A percentile compares a stretch with the other conserved stretches of the same genome.
Conservation (phyloP, 2,888 invertebrate genomes). For the Auanema freiburgensis region DNA sequence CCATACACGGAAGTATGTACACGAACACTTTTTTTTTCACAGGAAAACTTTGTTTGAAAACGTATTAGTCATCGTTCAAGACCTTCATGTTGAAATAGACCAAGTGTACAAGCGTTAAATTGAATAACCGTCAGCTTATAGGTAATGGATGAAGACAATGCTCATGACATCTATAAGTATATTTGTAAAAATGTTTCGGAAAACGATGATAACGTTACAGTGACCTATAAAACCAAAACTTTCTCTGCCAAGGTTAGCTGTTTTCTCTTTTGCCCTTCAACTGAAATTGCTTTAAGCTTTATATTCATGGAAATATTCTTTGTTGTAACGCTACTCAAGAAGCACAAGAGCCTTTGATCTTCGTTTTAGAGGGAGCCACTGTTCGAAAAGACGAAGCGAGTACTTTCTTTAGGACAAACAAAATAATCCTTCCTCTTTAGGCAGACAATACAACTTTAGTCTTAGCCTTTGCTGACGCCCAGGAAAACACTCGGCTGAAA, state of each 20-base stretch:
- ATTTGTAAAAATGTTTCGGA: constrained; percentile 9
- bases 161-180: constrained; percentile 58
- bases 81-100: too few species aligned
- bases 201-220: constrained; percentile 8
- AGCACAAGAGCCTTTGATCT: constrained; percentile 51
- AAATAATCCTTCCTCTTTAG: not conserved
- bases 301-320: constrained; percentile 38
- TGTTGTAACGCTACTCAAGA: constrained; percentile 31
- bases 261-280: not conserved
- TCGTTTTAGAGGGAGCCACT: constrained; percentile 50
- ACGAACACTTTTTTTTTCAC: too few species aligned
- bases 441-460: too few species aligned
- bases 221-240: constrained; percentile 25
- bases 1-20: too few species aligned
- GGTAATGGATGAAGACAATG: constrained; percentile 63
- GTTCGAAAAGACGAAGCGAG: constrained; percentile 31
- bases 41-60: too few species aligned
- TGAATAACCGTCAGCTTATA: not conserved
- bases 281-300: constrained; percentile 19
- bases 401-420: not conserved
- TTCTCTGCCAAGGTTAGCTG: constrained; percentile 32
- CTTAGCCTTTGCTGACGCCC: constrained; percentile 15
- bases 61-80: too few species aligned
- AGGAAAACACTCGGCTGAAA: constrained; percentile 33
- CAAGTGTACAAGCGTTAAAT: too few species aligned